Percentiles rank a stretch among this genome's conserved stretches.
Evolutionary conservation across 2,797 vertebrate species (phyloP).

Genomic region (Sandelia bainsii): DNA sequence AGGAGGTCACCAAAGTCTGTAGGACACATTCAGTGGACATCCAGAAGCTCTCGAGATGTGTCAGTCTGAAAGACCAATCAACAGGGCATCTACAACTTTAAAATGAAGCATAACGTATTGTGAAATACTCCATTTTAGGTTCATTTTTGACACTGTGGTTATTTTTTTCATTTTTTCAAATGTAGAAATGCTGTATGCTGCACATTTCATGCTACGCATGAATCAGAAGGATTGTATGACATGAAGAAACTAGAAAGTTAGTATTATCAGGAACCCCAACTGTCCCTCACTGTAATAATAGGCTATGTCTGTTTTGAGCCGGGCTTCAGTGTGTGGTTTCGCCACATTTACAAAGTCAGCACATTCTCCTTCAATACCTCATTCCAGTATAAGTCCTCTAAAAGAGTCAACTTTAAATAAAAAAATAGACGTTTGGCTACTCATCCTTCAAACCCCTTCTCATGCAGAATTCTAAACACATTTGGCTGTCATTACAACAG

Average conservation of each 20-base stretch:
- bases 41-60: too few species aligned
- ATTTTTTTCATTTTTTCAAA: too few species aligned
- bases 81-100: too few species aligned
- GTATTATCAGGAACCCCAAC: slow-evolving; percentile 36
- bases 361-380: slow-evolving; percentile 57
- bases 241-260: slow-evolving; percentile 20
- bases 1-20: too few species aligned
- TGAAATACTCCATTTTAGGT: too few species aligned
- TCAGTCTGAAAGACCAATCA: too few species aligned
- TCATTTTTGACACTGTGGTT: too few species aligned
- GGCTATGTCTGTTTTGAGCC: slow-evolving; percentile 51
- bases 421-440: slow-evolving; percentile 46
- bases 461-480: slow-evolving; percentile 35
- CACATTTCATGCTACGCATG: slow-evolving; percentile 29
- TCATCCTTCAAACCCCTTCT: slow-evolving; percentile 30
- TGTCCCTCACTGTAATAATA: slow-evolving; percentile 53
- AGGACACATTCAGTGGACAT: too few species aligned
- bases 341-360: slow-evolving; percentile 71
- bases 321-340: slow-evolving; percentile 63
- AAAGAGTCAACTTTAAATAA: slow-evolving; percentile 55
- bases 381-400: slow-evolving; percentile 48
- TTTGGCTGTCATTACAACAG: slow-evolving; percentile 37
- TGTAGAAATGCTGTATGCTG: slow-evolving; percentile 7
- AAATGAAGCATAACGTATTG: too few species aligned
- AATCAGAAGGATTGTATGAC: slow-evolving; percentile 38